Percentiles rank a stretch among this genome's conserved stretches.
phyloP scores from a whole-genome alignment of 2,797 vertebrate species.

The Lacerta agilis region DNA sequence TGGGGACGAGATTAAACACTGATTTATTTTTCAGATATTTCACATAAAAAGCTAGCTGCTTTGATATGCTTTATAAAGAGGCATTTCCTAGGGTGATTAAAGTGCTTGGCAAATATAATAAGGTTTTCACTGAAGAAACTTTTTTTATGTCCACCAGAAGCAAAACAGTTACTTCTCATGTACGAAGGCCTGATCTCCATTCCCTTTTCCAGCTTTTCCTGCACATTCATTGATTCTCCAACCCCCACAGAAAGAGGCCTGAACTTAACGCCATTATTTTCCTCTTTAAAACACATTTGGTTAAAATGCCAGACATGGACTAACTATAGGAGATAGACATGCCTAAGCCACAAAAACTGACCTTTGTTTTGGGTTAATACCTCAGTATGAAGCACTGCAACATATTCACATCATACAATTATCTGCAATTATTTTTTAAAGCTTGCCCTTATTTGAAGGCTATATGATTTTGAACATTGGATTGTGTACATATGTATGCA shows the following conservation, averaged over 20 bases:
- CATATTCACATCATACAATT: neutral
- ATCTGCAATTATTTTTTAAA: constrained; percentile 7
- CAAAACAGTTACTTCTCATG: constrained; percentile 35
- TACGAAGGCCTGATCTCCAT: constrained; percentile 36
- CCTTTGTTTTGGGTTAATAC: constrained; percentile 1
- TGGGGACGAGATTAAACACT: neutral
- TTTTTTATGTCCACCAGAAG: constrained; percentile 32
- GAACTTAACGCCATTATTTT: constrained; percentile 53
- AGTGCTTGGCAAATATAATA: constrained; percentile 48
- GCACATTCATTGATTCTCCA: neutral
- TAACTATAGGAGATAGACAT: constrained; percentile 9
- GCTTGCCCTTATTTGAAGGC: neutral
- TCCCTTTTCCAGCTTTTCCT: constrained; percentile 29
- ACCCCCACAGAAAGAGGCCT: constrained; percentile 21
- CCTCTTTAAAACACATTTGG: constrained; percentile 48
- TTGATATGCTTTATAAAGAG: constrained; percentile 56
- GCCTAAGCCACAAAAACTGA: neutral
- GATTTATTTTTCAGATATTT: constrained; percentile 12
- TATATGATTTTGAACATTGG: neutral
- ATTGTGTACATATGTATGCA: neutral
- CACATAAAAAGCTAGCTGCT: neutral
- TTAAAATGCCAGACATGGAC: neutral
- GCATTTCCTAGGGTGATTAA: constrained; percentile 61
- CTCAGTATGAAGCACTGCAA: neutral
- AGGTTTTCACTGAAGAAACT: constrained; percentile 67